Evolutionary conservation across 2,113 vertebrate species (phyloP).

Genomic region (Callorhinus ursinus): DNA sequence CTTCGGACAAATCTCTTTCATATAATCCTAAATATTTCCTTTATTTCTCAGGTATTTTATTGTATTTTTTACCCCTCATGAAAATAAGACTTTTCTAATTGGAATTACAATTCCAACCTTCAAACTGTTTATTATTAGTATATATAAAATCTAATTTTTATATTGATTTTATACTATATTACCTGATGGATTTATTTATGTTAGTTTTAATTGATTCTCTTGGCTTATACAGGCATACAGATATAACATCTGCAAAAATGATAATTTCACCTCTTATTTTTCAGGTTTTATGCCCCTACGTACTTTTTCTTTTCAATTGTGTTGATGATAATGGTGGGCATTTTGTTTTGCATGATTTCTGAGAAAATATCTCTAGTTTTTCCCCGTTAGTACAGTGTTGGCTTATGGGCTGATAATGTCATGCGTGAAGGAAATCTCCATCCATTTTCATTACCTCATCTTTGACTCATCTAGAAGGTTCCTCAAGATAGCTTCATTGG

Average conservation of each 20-base stretch:
- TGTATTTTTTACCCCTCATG: neutral
- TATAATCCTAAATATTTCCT: neutral
- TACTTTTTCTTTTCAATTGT: neutral
- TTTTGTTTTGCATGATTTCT: neutral
- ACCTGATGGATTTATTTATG: neutral
- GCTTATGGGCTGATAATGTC: neutral
- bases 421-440: neutral
- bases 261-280: neutral
- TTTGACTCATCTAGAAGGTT: neutral
- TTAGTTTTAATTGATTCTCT: conserved; percentile 1
- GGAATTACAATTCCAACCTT: neutral
- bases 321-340: neutral
- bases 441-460: neutral
- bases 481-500: neutral
- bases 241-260: neutral
- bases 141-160: neutral
- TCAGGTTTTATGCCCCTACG: neutral
- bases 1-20: neutral
- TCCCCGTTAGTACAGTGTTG: neutral
- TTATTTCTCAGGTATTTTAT: conserved; percentile 12
- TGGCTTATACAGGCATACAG: neutral
- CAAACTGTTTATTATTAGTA: neutral
- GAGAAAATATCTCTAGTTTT: neutral
- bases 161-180: neutral
- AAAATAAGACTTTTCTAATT: neutral